phyloP scores from a whole-genome alignment of 2,888 invertebrate genomes.

The Chesias legatella region DNA sequence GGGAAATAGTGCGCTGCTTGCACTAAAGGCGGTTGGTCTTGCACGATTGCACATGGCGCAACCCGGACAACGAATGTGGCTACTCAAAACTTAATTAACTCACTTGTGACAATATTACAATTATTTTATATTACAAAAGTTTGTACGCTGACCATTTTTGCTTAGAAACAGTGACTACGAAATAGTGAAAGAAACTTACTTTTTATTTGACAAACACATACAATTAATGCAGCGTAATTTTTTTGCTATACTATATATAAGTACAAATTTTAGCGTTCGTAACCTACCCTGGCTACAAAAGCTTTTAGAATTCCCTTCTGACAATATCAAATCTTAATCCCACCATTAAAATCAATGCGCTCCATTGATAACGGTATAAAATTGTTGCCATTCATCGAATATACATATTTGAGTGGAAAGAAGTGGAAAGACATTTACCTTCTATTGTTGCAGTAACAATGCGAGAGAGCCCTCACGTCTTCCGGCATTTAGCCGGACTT shows the following conservation, averaged over 20 bases:
- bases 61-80: constrained; percentile 33
- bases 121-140: constrained; percentile 5
- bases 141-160: constrained; percentile 6
- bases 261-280: too few relatives aligned
- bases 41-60: constrained; percentile 52
- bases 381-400: constrained; percentile 36
- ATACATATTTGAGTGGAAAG: constrained; percentile 41
- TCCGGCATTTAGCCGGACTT: constrained; percentile 64
- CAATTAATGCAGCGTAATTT: too few relatives aligned
- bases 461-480: constrained; percentile 52
- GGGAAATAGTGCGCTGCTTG: constrained; percentile 27
- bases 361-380: constrained; percentile 25
- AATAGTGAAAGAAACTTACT: constrained; percentile 1
- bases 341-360: constrained; percentile 19
- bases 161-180: constrained; percentile 1
- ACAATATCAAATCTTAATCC: constrained; percentile 13
- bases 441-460: constrained; percentile 61
- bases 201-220: too few relatives aligned
- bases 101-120: constrained; percentile 11
- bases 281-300: too few relatives aligned
- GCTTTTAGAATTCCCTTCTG: constrained; percentile 9
- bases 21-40: constrained; percentile 48
- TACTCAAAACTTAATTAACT: constrained; percentile 38
- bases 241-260: too few relatives aligned
- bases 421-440: constrained; percentile 59